Evolutionary conservation across 2,797 vertebrate species (phyloP), one percentile per base, ranked within the genome.

Genomic region (Acridotheres tristis): DNA sequence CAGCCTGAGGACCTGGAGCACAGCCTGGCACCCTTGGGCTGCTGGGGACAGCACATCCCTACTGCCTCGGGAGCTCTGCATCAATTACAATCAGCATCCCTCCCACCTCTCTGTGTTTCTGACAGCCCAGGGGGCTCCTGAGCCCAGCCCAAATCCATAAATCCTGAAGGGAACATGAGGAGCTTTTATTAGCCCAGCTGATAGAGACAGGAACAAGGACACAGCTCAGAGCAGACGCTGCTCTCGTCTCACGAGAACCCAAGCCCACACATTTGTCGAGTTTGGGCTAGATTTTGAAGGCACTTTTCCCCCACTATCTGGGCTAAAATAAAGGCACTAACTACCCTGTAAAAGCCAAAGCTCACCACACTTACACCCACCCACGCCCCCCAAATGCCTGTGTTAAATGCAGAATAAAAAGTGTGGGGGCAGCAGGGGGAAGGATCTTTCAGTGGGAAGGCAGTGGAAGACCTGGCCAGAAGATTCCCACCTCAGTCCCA

Each of bases 111-210:
- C n/a, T 1, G 0, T 23, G 54, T 65, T 34, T 67, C 53, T 78
- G 85, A 74, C 62, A 91, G 58, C 67, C 11, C 12, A 72, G 59
- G 40, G 78, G 67, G 75, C 67, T 94, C 85, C 75, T 51, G 55
- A 15, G 57, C 51, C 50, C 69, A 17, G 26, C 68, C 32, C 15
- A 4, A 85, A 45, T 69, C 85, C 85, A 38, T 27, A 82, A 91
- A 93, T 93, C 51, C 79, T 85, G 65, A 8, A 90, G 79, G 72
- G 88, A 95, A 66, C 69, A 84, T 11, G 15, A 92, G 59, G 55
- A 92, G 74, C 59, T 79, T 90, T 85, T 82, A 89, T 93, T 82
- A 85, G 59, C 59, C 42, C 72, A 79, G 20, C 42, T 85, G 91
- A 89, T 22, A 32, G 38, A 81, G 84, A 81, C 45, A 76, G 88